These are phyloP conservation scores for Melozone crissalis DNA, from an alignment of 2,113 vertebrate genomes.

Conservation along the genomic window DNA sequence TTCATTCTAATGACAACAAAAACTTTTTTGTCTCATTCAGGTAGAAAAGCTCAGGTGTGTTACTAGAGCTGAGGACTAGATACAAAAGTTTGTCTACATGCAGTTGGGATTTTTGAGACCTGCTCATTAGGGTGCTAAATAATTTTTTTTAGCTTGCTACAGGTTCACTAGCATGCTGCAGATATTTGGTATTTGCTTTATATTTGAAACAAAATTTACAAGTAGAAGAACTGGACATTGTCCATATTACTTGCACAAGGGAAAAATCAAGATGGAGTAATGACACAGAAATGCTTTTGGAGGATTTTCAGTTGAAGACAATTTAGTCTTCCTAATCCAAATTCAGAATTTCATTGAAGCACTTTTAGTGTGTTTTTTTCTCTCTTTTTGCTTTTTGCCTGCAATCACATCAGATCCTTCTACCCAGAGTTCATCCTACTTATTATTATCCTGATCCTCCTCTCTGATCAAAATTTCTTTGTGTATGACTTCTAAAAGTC, in stretches of 20 bases:
- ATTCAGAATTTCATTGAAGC: not conserved
- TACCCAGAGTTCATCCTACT: not conserved
- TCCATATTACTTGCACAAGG: not conserved
- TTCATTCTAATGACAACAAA: not conserved
- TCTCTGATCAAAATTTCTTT: not conserved
- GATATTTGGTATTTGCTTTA: not conserved
- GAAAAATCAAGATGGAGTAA: not conserved
- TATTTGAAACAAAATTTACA: not conserved
- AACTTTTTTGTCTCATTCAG: not conserved
- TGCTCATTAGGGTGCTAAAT: not conserved
- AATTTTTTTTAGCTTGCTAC: not conserved
- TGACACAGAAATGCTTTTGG: not conserved
- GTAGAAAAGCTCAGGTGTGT: not conserved
- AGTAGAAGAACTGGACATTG: not conserved
- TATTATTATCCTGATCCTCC: not conserved
- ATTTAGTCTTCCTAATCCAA: not conserved
- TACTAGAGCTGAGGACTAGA: not conserved
- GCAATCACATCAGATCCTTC: not conserved
- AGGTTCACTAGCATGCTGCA: not conserved
- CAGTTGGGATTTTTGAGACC: not conserved
- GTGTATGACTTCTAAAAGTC: not conserved
- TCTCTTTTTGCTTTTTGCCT: not conserved
- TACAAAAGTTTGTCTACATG: not conserved
- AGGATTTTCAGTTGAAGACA: not conserved
- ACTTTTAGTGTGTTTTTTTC: not conserved